Evolutionary conservation across 2,113 vertebrate species (phyloP).

Genomic region (Microtus montanus): DNA sequence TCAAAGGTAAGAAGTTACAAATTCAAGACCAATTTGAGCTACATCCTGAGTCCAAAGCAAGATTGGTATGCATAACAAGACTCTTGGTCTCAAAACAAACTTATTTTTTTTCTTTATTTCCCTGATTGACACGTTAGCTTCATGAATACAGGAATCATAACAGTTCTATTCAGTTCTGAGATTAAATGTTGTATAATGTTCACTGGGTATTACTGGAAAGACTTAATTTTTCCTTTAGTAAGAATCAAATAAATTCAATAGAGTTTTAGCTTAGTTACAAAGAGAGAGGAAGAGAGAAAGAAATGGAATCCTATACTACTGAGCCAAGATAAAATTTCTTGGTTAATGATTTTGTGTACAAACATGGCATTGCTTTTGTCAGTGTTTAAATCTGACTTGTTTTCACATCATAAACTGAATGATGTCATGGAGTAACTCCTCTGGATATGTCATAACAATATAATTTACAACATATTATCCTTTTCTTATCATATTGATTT

Average conservation of each 20-base stretch:
- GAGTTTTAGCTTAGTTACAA: not conserved
- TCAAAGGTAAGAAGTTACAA: not conserved
- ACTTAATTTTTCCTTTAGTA: not conserved
- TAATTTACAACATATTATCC: constrained; percentile 67
- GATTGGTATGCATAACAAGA: not conserved
- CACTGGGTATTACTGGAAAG: not conserved
- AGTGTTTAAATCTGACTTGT: constrained; percentile 45
- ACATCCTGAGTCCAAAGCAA: not conserved
- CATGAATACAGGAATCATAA: not conserved
- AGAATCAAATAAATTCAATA: not conserved
- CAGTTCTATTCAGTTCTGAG: not conserved
- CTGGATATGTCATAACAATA: constrained; percentile 60
- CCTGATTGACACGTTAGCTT: not conserved
- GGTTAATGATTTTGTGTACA: constrained; percentile 63
- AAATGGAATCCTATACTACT: constrained; percentile 18
- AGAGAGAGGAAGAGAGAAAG: not conserved
- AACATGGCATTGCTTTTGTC: constrained; percentile 56
- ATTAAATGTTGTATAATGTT: not conserved
- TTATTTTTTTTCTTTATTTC: not conserved
- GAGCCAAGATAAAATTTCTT: constrained; percentile 58
- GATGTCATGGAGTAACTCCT: constrained; percentile 60
- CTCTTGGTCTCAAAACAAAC: not conserved
- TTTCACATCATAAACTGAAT: constrained; percentile 65
- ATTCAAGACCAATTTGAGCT: not conserved
- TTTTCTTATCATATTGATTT: constrained; percentile 72